Evolutionary conservation across 2,797 vertebrate species (phyloP).

Genomic region (Gephyroberyx darwinii): DNA sequence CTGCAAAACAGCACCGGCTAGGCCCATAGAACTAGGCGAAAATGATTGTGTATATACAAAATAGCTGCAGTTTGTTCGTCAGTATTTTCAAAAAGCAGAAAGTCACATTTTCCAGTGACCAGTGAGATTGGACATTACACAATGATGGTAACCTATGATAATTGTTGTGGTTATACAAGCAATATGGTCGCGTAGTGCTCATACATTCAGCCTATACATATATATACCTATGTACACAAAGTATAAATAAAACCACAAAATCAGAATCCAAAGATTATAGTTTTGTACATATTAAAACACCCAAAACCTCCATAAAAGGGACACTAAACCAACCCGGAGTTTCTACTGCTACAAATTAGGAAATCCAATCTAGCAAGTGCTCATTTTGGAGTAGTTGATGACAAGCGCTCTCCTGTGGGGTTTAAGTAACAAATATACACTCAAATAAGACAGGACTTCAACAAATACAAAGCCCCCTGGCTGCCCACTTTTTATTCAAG

Average conservation of each 20-base stretch:
- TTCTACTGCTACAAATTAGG: constrained; percentile 61
- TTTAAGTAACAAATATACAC: constrained; percentile 54
- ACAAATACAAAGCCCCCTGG: constrained; percentile 33
- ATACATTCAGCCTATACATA: constrained; percentile 83
- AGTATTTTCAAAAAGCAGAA: constrained; percentile 18
- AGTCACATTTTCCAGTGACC: constrained; percentile 36
- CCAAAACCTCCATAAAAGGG: constrained; percentile 50
- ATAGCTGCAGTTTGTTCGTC: constrained; percentile 61
- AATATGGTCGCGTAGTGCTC: constrained; percentile 68
- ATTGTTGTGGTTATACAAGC: constrained; percentile 71
- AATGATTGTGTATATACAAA: constrained; percentile 71
- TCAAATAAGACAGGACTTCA: constrained; percentile 52
- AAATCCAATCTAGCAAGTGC: constrained; percentile 75
- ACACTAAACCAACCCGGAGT: constrained; percentile 58
- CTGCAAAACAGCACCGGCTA: constrained; percentile 54
- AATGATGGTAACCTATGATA: constrained; percentile 51
- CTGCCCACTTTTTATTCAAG: constrained; percentile 60
- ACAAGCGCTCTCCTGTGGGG: constrained; percentile 69
- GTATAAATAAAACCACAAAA: constrained; percentile 83
- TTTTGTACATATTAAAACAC: constrained; percentile 72
- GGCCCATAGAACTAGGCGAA: constrained; percentile 44
- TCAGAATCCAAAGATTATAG: constrained; percentile 68
- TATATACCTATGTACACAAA: constrained; percentile 82
- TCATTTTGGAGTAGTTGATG: constrained; percentile 71
- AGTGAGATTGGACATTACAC: constrained; percentile 26